Evolutionary conservation across 2,113 vertebrate genomes (phyloP).

Genomic region (Megaceryle torquata): DNA sequence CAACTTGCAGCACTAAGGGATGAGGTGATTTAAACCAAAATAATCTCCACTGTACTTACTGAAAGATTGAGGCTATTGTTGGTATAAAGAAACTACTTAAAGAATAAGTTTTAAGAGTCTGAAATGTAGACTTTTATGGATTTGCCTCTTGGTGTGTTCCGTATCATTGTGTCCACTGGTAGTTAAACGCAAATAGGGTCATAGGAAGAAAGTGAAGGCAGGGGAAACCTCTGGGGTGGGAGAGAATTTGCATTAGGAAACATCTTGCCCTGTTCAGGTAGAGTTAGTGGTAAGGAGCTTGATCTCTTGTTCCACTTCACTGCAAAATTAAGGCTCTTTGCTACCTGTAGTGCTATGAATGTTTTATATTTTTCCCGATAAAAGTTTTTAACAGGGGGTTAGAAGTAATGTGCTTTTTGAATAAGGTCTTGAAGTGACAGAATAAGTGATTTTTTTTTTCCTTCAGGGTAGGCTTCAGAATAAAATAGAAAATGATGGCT

Average conservation of each 20-base stretch:
- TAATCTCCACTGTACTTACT: neutral
- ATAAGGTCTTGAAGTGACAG: neutral
- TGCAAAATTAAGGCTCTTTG: neutral
- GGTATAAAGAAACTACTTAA: neutral
- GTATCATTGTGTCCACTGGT: neutral
- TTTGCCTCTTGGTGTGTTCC: neutral
- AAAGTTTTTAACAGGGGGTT: neutral
- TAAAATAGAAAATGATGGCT: neutral
- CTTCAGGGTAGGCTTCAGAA: neutral
- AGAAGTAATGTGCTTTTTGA: neutral
- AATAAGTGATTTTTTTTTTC: rapidly evolving
- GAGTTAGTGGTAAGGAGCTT: neutral
- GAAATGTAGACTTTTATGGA: neutral
- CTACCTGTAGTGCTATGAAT: neutral
- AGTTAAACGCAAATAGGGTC: neutral
- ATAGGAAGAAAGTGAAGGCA: neutral
- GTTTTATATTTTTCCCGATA: neutral
- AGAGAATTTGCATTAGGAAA: neutral
- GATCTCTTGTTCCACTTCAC: neutral
- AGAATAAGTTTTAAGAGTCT: rapidly evolving
- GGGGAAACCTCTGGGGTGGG: neutral
- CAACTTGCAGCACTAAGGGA: neutral
- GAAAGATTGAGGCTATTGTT: neutral
- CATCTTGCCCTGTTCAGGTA: neutral
- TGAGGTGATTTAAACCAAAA: neutral